phyloP scores from a whole-genome alignment of 2,113 vertebrate species.

The Labeo rohita region DNA sequence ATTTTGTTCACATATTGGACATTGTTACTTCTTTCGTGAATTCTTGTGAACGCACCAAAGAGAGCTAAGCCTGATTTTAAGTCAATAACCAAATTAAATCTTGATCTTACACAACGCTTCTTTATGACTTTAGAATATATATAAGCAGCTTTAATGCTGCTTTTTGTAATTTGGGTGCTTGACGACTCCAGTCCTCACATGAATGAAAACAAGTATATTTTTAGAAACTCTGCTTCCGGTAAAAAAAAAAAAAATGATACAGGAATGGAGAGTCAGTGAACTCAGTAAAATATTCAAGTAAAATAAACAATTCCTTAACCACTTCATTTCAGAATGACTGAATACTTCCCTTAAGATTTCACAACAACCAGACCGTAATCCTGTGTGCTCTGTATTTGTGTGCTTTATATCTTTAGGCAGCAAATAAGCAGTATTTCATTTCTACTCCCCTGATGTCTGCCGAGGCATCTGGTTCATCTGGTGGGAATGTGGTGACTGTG shows the following conservation, averaged over 20 bases:
- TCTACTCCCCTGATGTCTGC: slow-evolving; percentile 74
- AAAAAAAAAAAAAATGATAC: background rate
- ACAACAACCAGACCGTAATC: background rate
- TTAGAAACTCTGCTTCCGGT: background rate
- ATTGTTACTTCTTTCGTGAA: background rate
- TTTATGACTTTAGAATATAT: background rate
- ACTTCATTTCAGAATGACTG: background rate
- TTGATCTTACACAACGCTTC: background rate
- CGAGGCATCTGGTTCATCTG: slow-evolving; percentile 77
- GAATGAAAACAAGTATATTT: background rate
- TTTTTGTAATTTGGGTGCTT: background rate
- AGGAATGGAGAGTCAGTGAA: background rate
- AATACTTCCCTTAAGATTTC: background rate
- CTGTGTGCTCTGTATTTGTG: background rate
- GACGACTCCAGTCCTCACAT: background rate
- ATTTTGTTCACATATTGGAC: background rate
- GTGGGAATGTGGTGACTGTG: slow-evolving; percentile 69
- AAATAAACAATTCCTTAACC: background rate
- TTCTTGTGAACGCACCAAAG: background rate
- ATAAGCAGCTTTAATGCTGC: background rate
- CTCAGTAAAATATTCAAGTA: too few species aligned
- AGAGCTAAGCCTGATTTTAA: background rate
- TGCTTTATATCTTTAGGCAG: slow-evolving; percentile 15
- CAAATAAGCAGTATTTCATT: slow-evolving; percentile 8
- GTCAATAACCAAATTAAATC: background rate